Conservation (phyloP, 2,113 vertebrate species). For the Grammomys dolichurus region DNA sequence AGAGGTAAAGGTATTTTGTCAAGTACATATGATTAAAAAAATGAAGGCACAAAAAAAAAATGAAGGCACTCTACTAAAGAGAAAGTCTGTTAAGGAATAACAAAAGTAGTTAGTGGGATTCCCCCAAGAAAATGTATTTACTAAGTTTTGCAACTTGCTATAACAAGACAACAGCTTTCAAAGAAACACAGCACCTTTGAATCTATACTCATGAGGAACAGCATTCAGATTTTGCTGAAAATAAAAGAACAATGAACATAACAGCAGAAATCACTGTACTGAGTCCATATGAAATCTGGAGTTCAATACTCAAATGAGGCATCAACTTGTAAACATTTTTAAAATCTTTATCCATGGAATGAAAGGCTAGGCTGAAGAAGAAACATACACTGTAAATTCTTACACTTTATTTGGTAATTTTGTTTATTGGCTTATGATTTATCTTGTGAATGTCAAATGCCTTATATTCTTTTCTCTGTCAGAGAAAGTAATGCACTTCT, state of each 20-base stretch:
- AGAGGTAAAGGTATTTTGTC: not conserved
- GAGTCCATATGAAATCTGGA: not conserved
- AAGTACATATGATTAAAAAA: not conserved
- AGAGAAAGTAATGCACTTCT: not conserved
- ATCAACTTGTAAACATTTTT: not conserved
- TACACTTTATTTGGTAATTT: not conserved
- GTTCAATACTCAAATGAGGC: not conserved
- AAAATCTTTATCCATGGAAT: not conserved
- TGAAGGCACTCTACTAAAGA: not conserved
- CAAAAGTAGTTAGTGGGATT: not conserved
- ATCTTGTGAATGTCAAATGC: not conserved
- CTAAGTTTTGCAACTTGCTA: not conserved
- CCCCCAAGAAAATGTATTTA: not conserved
- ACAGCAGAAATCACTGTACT: not conserved
- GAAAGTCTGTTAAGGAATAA: not conserved
- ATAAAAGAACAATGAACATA: not conserved
- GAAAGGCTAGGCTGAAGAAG: not conserved
- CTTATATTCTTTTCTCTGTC: not conserved
- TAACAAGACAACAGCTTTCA: not conserved
- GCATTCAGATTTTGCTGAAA: not conserved
- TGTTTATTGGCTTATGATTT: not conserved
- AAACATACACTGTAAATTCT: not conserved
- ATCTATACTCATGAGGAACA: not conserved
- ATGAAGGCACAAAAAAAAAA: not conserved
- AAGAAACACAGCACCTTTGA: not conserved